These are phyloP conservation scores for Ochropleura plecta DNA, from an alignment of 2,888 invertebrate genomes.

Conservation along the genomic window DNA sequence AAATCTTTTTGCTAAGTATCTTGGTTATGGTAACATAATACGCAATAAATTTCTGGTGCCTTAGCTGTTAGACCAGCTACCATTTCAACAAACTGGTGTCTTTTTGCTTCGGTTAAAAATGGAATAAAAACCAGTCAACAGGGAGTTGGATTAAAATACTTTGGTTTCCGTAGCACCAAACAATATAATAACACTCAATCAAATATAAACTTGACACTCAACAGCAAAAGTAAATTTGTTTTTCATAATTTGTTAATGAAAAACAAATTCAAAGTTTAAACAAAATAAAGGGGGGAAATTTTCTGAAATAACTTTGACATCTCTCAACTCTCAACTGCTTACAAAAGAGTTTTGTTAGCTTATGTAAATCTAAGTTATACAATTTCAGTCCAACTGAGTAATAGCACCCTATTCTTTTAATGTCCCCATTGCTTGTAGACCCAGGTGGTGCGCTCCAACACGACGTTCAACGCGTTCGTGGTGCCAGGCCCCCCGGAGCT, in stretches of 20 bases:
- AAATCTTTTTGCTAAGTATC: neutral
- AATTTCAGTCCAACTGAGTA: neutral
- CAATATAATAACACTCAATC: too few species aligned
- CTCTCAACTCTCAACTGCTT: neutral
- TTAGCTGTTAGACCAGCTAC: neutral
- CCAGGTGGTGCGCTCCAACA: constrained; percentile 93
- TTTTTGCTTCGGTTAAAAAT: neutral
- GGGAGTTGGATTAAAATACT: too few species aligned
- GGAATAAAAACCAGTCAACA: neutral
- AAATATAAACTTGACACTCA: too few species aligned
- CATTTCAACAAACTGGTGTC: neutral
- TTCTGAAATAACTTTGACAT: too few species aligned
- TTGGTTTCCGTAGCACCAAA: too few species aligned
- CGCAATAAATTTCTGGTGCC: neutral
- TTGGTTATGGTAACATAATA: neutral
- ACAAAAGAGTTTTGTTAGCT: neutral
- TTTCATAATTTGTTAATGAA: too few species aligned
- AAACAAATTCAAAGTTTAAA: too few species aligned
- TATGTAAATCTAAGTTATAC: neutral
- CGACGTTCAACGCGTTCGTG: constrained; percentile 94
- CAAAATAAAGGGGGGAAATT: too few species aligned
- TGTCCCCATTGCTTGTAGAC: constrained; percentile 82
- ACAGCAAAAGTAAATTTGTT: too few species aligned
- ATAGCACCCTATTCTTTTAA: neutral
- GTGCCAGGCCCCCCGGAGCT: constrained; percentile 91